Conservation (phyloP, 2,888 invertebrate species). For the Rhyacophila evoluta region DNA sequence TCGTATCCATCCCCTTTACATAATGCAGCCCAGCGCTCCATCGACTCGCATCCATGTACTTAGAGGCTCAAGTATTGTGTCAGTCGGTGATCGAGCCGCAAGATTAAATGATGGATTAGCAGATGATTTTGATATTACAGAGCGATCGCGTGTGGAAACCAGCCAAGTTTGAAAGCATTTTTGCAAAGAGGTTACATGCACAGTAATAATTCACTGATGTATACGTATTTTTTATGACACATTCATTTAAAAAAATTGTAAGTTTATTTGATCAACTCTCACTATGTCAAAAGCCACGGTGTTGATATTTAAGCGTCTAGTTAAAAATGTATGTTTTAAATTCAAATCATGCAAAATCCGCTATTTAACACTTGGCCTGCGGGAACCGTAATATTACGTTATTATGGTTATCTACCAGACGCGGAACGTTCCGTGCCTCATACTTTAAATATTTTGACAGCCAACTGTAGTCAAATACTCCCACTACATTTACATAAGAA, state of each 20-base stretch:
- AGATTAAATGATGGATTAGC: slow-evolving; percentile 24
- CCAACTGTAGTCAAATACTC: too few relatives aligned
- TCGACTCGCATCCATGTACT: background rate
- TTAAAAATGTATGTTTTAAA: too few relatives aligned
- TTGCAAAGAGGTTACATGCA: background rate
- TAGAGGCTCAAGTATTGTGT: background rate
- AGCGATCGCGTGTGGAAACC: slow-evolving; percentile 14
- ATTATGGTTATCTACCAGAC: too few relatives aligned
- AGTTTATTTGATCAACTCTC: too few relatives aligned
- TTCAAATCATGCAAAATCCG: too few relatives aligned
- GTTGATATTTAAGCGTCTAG: too few relatives aligned
- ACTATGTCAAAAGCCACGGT: too few relatives aligned
- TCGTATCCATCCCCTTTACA: too few relatives aligned
- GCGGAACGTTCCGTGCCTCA: too few relatives aligned
- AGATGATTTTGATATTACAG: slow-evolving; percentile 15
- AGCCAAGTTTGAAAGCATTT: slow-evolving; percentile 5
- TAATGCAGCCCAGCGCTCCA: background rate
- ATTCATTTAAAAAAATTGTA: background rate
- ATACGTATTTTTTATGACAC: background rate
- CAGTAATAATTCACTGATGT: background rate
- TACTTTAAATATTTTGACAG: too few relatives aligned
- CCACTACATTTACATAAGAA: background rate
- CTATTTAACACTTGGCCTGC: too few relatives aligned
- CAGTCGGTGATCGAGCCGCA: slow-evolving; percentile 16
- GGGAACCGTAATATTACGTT: too few relatives aligned